Evolutionary conservation across 1,140 invertebrate species (phyloP).

Genomic region (Galleria mellonella): DNA sequence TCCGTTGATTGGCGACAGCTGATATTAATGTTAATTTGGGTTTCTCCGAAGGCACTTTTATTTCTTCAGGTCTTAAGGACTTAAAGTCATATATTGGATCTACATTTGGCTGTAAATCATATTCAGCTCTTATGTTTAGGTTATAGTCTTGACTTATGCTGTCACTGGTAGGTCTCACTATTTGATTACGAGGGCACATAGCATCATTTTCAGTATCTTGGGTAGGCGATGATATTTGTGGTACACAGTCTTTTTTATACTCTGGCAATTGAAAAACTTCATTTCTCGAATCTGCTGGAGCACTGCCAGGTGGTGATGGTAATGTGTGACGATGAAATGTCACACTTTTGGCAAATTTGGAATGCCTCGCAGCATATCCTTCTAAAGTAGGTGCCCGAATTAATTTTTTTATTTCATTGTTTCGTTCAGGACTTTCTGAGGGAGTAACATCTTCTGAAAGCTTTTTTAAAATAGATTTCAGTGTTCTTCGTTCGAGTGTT

Average conservation of each 20-base stretch:
- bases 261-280: constrained; percentile 51
- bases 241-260: constrained; percentile 13
- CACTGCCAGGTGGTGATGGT: constrained; percentile 82
- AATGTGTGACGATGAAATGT: constrained; percentile 90
- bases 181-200: constrained; percentile 23
- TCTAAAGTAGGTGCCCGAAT: constrained; percentile 88
- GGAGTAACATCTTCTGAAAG: constrained; percentile 79
- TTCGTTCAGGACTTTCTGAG: constrained; percentile 57
- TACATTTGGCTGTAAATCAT: constrained; percentile 34
- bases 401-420: constrained; percentile 77
- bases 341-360: constrained; percentile 91
- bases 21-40: constrained; percentile 66
- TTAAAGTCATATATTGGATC: constrained; percentile 48
- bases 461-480: constrained; percentile 91
- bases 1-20: constrained; percentile 66
- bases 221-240: constrained; percentile 20
- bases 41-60: constrained; percentile 66
- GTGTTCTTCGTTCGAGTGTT: constrained; percentile 84
- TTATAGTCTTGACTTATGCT: constrained; percentile 23
- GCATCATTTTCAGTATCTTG: constrained; percentile 12
- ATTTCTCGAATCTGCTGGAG: constrained; percentile 40
- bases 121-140: constrained; percentile 34
- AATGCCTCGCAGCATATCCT: constrained; percentile 90
- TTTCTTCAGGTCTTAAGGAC: constrained; percentile 63
- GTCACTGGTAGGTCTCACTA: constrained; percentile 21